Conservation (phyloP, 2,888 invertebrate genomes). For the Ochropleura plecta region DNA sequence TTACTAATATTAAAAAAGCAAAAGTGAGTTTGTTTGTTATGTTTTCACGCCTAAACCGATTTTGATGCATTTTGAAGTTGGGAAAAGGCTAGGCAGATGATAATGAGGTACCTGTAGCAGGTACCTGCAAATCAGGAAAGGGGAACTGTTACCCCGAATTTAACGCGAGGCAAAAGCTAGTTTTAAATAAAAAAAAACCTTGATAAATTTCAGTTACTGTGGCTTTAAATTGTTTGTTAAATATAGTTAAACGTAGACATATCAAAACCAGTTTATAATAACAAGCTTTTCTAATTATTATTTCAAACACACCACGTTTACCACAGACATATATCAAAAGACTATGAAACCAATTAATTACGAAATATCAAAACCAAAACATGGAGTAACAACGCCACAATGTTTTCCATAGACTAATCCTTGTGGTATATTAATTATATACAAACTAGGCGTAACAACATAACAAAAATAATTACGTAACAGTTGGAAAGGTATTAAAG, state of each 20-base stretch:
- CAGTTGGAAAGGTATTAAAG: slow-evolving; percentile 54
- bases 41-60: too few species aligned
- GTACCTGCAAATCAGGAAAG: too few species aligned
- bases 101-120: too few species aligned
- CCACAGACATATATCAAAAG: slow-evolving; percentile 41
- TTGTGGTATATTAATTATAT: slow-evolving; percentile 54
- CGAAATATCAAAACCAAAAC: slow-evolving; percentile 45
- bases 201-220: not conserved
- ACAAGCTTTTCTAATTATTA: slow-evolving; percentile 31
- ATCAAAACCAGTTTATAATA: slow-evolving; percentile 30
- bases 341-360: slow-evolving; percentile 47
- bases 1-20: not conserved
- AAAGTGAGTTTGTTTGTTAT: too few species aligned
- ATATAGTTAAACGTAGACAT: not conserved
- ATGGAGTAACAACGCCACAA: slow-evolving; percentile 36
- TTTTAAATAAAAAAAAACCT: too few species aligned
- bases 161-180: too few species aligned
- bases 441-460: slow-evolving; percentile 55
- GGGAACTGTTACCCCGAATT: too few species aligned
- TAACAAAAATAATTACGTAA: slow-evolving; percentile 66
- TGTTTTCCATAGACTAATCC: slow-evolving; percentile 35
- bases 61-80: too few species aligned
- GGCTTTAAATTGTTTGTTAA: slow-evolving; percentile 1
- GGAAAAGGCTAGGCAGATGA: too few species aligned
- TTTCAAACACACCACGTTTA: slow-evolving; percentile 29